A percentile compares a stretch with the other conserved stretches of the same genome.
phyloP scores from a whole-genome alignment of 2,888 invertebrate species.

The Notodonta ziczac region DNA sequence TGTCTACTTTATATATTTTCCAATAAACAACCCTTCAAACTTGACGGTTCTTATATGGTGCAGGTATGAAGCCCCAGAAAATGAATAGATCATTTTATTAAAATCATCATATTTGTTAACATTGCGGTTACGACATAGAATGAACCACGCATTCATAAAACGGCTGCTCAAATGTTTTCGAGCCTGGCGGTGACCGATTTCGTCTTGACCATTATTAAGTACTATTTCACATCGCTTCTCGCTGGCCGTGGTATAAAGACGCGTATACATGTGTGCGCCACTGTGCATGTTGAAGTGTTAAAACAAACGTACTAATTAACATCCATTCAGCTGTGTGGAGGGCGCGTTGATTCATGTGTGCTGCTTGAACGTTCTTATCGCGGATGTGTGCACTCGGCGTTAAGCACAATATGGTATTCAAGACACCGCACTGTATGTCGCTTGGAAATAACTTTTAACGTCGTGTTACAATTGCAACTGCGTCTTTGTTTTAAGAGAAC shows the following conservation, averaged over 20 bases:
- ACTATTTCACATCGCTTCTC: too few relatives aligned
- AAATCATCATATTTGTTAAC: too few relatives aligned
- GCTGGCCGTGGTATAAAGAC: constrained; percentile 7
- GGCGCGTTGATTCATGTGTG: constrained; percentile 66
- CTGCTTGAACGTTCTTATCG: constrained; percentile 62
- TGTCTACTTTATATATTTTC: constrained; percentile 53
- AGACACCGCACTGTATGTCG: constrained; percentile 44
- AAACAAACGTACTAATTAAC: constrained; percentile 81
- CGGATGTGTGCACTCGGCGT: constrained; percentile 55
- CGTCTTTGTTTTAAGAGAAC: constrained; percentile 22
- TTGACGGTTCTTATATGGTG: constrained; percentile 53
- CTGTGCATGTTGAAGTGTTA: constrained; percentile 62
- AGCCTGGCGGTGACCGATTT: too few relatives aligned
- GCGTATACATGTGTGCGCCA: constrained; percentile 42
- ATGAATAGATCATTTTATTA: too few relatives aligned
- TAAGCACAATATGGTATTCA: constrained; percentile 55
- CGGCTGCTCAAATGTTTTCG: too few relatives aligned
- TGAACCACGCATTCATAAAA: too few relatives aligned
- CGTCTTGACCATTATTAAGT: too few relatives aligned
- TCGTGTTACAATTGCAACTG: constrained; percentile 24
- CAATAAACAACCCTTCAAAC: constrained; percentile 59
- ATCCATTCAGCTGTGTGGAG: constrained; percentile 77
- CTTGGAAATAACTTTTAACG: constrained; percentile 46
- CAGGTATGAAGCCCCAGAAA: constrained; percentile 11
- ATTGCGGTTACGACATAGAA: too few relatives aligned